Evolutionary conservation across 2,113 vertebrate species (phyloP).

Genomic region (Phaethon lepturus): DNA sequence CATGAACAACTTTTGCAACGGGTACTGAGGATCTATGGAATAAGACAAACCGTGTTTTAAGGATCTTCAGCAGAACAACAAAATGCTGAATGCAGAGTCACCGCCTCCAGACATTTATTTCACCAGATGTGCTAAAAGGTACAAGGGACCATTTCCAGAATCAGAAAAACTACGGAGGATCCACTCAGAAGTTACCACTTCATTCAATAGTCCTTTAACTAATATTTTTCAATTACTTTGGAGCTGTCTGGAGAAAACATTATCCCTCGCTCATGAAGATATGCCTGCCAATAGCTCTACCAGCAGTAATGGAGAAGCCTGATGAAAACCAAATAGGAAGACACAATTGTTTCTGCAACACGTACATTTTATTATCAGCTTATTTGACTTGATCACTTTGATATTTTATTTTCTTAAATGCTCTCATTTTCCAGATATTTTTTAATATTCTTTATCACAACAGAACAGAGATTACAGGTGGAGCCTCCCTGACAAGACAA

Average conservation of each 20-base stretch:
- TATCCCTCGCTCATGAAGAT: not conserved
- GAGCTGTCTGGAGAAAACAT: not conserved
- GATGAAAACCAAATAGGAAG: not conserved
- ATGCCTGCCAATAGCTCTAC: not conserved
- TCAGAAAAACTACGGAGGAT: too few relatives aligned
- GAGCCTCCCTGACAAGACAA: not conserved
- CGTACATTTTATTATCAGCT: not conserved
- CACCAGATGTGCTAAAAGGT: rapidly evolving
- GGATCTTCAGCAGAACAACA: not conserved
- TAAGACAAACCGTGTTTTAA: not conserved
- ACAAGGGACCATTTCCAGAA: rapidly evolving
- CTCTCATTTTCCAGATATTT: not conserved
- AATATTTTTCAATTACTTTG: not conserved
- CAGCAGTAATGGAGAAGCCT: not conserved
- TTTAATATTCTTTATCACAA: too few relatives aligned
- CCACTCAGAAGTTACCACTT: not conserved
- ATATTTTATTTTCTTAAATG: not conserved
- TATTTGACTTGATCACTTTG: not conserved
- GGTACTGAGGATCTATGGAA: not conserved
- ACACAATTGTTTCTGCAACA: rapidly evolving
- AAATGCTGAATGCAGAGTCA: not conserved
- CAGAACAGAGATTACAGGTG: too few relatives aligned
- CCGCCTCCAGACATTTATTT: too few relatives aligned
- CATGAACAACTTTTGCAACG: not conserved
- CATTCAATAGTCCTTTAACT: not conserved